Base-by-base conservation (phyloP, 2,888 invertebrate genomes). In the Falcaria lacertinaria region DNA sequence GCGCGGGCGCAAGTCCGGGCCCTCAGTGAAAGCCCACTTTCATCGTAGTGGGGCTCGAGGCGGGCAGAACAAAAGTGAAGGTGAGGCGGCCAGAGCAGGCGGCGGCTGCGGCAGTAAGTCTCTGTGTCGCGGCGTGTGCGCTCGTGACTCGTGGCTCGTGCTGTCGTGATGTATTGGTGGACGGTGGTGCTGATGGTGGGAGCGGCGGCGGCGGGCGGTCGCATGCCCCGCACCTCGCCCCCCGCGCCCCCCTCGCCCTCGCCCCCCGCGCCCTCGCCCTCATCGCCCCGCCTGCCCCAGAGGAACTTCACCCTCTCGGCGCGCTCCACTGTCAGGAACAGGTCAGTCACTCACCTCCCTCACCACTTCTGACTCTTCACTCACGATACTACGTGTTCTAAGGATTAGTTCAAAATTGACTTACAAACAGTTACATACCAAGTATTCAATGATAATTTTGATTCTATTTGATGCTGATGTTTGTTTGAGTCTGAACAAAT, bases 191-290 rank as follows among this genome's bases (percentile, higher is more conserved):
- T 80, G 62, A 82, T 63, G 43, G 65, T 74, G 56, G 71, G 74
- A 52, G 80, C 73, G 62, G 80, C 75, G 67, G 86, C 86, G 63
- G 85, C 80, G 57, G 86, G 82, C 50, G 74, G 80, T 55, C 81
- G 86, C 64, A 64, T 82, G 72, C 84, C 86, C 61, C 78, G 84
- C 54, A 85, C 83, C 63, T 84, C 79, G 57, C 77, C 71, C 65
- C 74, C 79, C 61, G 76, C 73, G 57, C 72, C 91, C 60, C 77
- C 91, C 54, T n/a, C n/a, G n/a, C n/a, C n/a, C n/a, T n/a, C n/a
- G n/a, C n/a, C n/a, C n/a, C 83, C 91, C 36, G 74, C 92, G 54
- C 90, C 92, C 69, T 90, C 92, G 56, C 91, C 79, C 81, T 56
- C 92, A 41, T 81, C 92, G 54, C 91, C 81, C 84, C 73, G 80